Evolutionary conservation across 2,113 vertebrate species (phyloP), one percentile per base, ranked within the genome.

Genomic region (Copsychus sechellarum): DNA sequence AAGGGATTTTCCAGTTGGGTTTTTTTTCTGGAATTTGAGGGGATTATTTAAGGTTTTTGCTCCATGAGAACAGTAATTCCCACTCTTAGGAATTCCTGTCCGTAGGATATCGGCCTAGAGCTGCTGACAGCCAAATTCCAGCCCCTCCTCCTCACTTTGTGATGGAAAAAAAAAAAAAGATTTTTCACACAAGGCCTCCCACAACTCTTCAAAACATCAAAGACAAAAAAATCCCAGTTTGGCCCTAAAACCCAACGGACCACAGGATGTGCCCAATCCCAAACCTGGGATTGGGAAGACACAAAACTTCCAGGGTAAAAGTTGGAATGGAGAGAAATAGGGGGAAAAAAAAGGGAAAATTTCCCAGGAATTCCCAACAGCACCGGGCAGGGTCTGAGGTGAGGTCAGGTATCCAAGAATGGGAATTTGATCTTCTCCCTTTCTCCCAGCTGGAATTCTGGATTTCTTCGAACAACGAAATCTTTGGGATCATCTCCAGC

Each of bases 41-140:
- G 19, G 51, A 3, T 38, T 16, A 2, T 5, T 34, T 4, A 1
- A 3, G 24, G 9, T 3, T 28, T 38, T 56, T 29, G 5, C 23
- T 51, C 31, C 2, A 0, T 34, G 14, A 24, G 24, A 50, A 4
- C 20, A 53, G 0, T 5, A 18, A 14, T 60, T 70, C 71, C 36
- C 5, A 3, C 11, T 13, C 10, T 6, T 7, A 18, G 11, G 71
- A n/a, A 43, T 26, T 40, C 1, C 5, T 0, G 0, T 15, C 40
- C 0, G 1, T 22, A 8, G 40, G 79, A 18, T n/a, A 12, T 20
- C 34, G 4, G 31, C 50, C 36, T 4, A 25, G 21, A 17, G 24
- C 40, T 33, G 51, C 40, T 16, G 50, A 19, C 11, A 38, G 29
- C 38, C 48, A 11, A 36, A 69, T 40, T 23, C 40, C 62, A 80